phyloP scores from a whole-genome alignment of 2,113 vertebrate species.

The Siniperca chuatsi region DNA sequence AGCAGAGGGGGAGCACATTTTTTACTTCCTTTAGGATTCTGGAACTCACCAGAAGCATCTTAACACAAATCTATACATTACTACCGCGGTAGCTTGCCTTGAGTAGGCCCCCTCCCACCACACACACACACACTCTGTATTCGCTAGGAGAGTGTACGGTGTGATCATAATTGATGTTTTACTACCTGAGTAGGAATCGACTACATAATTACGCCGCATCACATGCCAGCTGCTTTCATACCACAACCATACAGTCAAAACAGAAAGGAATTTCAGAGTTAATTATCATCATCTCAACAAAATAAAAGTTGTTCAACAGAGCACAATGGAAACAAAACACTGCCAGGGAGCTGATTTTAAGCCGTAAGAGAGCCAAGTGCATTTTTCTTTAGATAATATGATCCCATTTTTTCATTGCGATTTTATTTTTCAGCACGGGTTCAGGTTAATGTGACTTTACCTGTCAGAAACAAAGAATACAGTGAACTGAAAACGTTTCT shows the following conservation, averaged over 20 bases:
- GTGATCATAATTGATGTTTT: constrained; percentile 40
- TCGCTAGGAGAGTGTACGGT: background rate
- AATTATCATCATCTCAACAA: constrained; percentile 24
- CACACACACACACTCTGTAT: background rate
- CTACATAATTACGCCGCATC: background rate
- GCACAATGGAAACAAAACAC: constrained; percentile 4
- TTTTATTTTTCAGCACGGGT: background rate
- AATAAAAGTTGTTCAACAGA: background rate
- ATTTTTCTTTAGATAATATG: background rate
- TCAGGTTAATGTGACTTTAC: background rate
- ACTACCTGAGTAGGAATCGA: constrained; percentile 21
- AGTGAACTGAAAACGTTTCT: background rate
- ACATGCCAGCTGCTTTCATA: constrained; percentile 9
- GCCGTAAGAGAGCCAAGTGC: background rate
- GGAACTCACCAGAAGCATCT: background rate
- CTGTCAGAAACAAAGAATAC: background rate
- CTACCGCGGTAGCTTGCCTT: background rate
- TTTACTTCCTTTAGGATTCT: background rate
- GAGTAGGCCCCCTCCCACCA: background rate
- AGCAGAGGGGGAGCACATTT: background rate
- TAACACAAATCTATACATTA: constrained; percentile 4
- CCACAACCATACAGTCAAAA: background rate
- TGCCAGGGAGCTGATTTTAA: constrained; percentile 10
- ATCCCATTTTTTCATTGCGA: background rate
- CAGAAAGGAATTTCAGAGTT: background rate